Base-by-base conservation (phyloP, 2,797 vertebrate species). In the Tiaroga cobitis region DNA sequence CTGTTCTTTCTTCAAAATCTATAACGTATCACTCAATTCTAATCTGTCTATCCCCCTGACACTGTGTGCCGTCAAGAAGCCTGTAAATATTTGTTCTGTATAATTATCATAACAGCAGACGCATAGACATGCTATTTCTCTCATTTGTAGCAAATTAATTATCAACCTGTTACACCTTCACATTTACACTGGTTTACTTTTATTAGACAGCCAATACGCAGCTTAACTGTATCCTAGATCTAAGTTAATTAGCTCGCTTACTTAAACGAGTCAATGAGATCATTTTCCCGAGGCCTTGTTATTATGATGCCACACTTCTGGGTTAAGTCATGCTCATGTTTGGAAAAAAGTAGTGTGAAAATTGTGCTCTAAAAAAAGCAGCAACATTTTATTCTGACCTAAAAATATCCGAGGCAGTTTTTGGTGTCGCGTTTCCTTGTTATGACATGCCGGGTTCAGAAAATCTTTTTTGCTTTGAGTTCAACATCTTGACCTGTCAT, bases 401-500 rank as follows among this genome's bases (percentile, higher is more conserved):
- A 70, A 72, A 86, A 82, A 87, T 80, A 86, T 16, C 51, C 34
- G n/a, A 6, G 21, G 21, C 37, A 49, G 37, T 70, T 65, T 49
- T 86, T 73, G 79, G 24, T 16, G 19, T 51, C n/a, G 15, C 68
- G 72, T 29, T 84, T 87, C 70, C 59, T 69, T 59, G 80, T 80
- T 49, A 10, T 70, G 54, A 73, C 54, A 59, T 37, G 80, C 54
- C 26, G 43, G 37, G 2, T 39, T 75, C 39, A 34, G 59, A 16
- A 83, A 85, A 77, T 32, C 16, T 18, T 74, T 8, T 63, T 67
- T 19, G 5, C 79, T 43, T 63, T 8, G 49, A 51, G 65, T 59
- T 73, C 74, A 39, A 61, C 68, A 70, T 49, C n/a, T 43, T 39
- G 70, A 80, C 46, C 80, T 87, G 83, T 75, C 87, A 86, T 46